A percentile compares a stretch with the other conserved stretches of the same genome.
phyloP scores from a whole-genome alignment of 2,113 vertebrate species.

The Phaethornis superciliosus region DNA sequence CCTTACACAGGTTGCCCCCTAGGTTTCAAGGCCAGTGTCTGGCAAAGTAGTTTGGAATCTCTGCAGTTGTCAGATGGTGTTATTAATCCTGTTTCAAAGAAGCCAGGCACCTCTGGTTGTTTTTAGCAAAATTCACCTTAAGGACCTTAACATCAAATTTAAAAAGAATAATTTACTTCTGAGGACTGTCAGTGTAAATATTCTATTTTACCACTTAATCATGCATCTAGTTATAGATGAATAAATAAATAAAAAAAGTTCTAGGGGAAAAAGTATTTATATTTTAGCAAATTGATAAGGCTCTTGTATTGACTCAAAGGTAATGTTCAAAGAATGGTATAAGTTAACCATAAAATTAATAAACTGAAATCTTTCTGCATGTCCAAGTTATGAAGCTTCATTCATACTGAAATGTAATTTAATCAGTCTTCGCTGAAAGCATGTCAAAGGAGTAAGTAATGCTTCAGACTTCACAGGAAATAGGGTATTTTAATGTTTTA shows the following conservation, averaged over 20 bases:
- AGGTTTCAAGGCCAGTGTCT: background rate
- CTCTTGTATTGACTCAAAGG: background rate
- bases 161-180: background rate
- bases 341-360: background rate
- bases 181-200: background rate
- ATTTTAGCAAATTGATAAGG: background rate
- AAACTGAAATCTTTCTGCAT: background rate
- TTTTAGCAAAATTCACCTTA: background rate
- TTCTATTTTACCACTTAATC: background rate
- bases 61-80: background rate
- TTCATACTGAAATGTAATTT: background rate
- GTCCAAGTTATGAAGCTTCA: background rate
- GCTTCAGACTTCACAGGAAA: background rate
- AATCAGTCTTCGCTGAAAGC: constrained; percentile 48
- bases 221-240: background rate
- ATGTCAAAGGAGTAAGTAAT: background rate
- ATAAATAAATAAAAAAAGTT: background rate
- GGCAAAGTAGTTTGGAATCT: background rate
- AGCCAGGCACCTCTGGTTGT: background rate
- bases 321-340: background rate
- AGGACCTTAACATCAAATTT: background rate
- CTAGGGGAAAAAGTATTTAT: background rate
- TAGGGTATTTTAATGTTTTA: background rate
- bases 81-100: background rate
- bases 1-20: background rate